These are phyloP conservation scores for Aptenodytes forsteri DNA, from an alignment of 2,113 vertebrate genomes.

Conservation along the genomic window DNA sequence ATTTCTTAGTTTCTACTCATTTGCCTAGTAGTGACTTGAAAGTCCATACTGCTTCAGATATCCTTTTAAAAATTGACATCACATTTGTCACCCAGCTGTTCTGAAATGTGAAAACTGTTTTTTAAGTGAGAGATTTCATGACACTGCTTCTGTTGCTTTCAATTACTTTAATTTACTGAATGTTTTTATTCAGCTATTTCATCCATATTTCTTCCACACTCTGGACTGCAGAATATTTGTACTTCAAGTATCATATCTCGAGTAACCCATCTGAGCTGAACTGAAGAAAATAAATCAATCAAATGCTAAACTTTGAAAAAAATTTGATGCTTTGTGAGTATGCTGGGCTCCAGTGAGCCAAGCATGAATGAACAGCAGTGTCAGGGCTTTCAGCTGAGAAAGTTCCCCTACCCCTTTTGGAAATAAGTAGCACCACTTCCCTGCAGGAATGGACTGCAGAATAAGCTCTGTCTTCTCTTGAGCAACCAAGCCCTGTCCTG, in stretches of 20 bases:
- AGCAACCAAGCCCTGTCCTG: neutral
- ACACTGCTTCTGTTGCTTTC: neutral
- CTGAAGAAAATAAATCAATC: neutral
- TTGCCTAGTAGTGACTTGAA: neutral
- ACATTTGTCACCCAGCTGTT: neutral
- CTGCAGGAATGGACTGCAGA: neutral
- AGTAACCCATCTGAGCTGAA: neutral
- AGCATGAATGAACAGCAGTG: neutral
- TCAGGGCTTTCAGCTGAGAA: neutral
- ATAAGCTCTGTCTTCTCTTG: neutral
- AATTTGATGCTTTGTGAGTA: rapidly evolving
- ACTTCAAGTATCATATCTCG: neutral
- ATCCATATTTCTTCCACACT: neutral
- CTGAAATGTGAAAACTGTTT: neutral
- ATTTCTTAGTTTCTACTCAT: neutral
- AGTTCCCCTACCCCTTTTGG: neutral
- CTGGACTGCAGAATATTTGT: neutral
- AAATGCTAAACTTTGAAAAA: neutral
- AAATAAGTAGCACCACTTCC: neutral
- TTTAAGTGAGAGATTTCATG: neutral
- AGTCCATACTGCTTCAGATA: neutral
- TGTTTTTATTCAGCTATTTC: neutral
- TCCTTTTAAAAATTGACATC: neutral
- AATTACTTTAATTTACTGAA: neutral
- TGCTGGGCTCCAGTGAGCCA: neutral